Evolutionary conservation across 2,888 invertebrate species (phyloP), one percentile per base, ranked within the genome.

Genomic region (Melanophora roralis): DNA sequence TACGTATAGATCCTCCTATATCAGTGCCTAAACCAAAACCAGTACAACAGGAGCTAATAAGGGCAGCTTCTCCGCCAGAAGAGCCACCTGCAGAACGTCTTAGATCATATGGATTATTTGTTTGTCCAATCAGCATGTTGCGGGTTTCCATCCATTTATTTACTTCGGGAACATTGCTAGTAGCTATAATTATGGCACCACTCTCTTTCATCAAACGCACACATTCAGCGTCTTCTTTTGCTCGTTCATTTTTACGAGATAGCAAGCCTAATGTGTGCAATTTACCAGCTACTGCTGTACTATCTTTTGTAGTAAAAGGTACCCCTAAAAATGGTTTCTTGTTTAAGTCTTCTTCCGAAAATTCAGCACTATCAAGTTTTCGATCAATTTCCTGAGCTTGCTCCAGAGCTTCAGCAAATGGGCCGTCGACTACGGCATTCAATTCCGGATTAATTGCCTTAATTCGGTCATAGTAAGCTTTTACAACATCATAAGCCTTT

Each of bases 1-100:
- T 95, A 36, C 99, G 93, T 55, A 97, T 95, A 4, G 98, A 98
- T 0, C 99, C 99, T n/a, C 98, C 98, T 84, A 99, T 98, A 88
- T 99, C 99, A 0, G 95, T 95, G 32, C 94, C 97, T 62, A 98
- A 91, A 2, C 98, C 95, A 83, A 98, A 92, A 1, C 96, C 94
- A 9, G 94, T 93, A 14, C 95, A 97, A 82, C 95, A 93, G 3
- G 96, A 92, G 1, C 96, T 92, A 12, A 96, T 91, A 1, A 97
- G 91, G 1, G 94, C 92, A 0, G 91, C 95, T 90, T 97, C 97
- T 0, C 96, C 96, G 38, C 98, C 98, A 78, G 97, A 97, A 82
- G 98, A 98, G 51, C 98, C 99, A 12, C 98, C 98, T 1, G 94
- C 94, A 0, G 94, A 96, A 80, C 96, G 92, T 0, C 95, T 94